These are phyloP conservation scores for Clarias laeviceps DNA, from an alignment of 2,797 vertebrate genomes.

Conservation along the genomic window DNA sequence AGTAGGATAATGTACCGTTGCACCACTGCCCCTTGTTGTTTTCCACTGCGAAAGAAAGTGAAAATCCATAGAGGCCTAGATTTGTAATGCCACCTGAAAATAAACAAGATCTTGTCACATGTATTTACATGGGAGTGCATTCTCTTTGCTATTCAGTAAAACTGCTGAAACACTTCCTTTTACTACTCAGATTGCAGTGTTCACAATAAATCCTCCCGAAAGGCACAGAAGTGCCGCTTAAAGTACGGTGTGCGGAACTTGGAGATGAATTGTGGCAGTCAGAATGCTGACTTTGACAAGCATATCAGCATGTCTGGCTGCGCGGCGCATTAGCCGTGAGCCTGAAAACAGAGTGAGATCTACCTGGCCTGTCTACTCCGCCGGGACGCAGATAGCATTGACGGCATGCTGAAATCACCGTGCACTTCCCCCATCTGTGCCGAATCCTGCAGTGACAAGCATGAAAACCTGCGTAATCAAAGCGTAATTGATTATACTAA, in stretches of 20 bases:
- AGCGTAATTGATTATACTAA: slow-evolving; percentile 83
- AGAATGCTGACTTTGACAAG: slow-evolving; percentile 61
- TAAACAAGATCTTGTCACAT: slow-evolving; percentile 33
- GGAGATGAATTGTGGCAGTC: slow-evolving; percentile 61
- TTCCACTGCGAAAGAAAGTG: not conserved
- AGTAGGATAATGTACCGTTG: not conserved
- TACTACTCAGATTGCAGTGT: slow-evolving; percentile 51
- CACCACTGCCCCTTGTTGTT: not conserved
- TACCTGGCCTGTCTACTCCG: slow-evolving; percentile 57
- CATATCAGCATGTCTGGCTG: slow-evolving; percentile 56
- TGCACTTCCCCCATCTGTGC: slow-evolving; percentile 71
- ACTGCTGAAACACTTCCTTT: slow-evolving; percentile 55
- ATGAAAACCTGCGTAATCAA: slow-evolving; percentile 68
- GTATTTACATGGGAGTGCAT: slow-evolving; percentile 42
- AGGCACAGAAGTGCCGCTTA: slow-evolving; percentile 56
- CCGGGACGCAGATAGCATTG: slow-evolving; percentile 61
- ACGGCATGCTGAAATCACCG: slow-evolving; percentile 61
- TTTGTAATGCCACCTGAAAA: slow-evolving; percentile 17
- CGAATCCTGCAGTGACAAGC: slow-evolving; percentile 77
- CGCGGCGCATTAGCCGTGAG: slow-evolving; percentile 49
- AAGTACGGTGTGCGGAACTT: slow-evolving; percentile 53
- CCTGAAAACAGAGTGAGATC: slow-evolving; percentile 56
- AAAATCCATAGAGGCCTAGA: not conserved
- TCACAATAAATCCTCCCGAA: slow-evolving; percentile 54
- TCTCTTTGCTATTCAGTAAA: slow-evolving; percentile 42